Evolutionary conservation across 2,888 invertebrate genomes (phyloP).

Genomic region (Apamea epomidion): DNA sequence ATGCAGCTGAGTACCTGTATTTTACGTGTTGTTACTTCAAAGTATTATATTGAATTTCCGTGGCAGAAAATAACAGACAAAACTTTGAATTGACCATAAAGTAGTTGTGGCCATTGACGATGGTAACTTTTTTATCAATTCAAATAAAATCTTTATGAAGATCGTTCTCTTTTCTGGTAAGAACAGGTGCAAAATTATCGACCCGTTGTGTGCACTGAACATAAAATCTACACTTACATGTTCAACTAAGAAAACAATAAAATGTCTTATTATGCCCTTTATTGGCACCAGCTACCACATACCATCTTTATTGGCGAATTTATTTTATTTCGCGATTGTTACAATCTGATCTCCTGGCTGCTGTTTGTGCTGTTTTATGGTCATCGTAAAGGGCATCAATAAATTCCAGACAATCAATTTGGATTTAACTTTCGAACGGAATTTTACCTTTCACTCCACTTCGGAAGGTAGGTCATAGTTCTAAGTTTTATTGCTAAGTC

Average conservation of each 20-base stretch:
- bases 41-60: background rate
- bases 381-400: conserved; percentile 62
- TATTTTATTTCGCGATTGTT: conserved; percentile 63
- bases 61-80: background rate
- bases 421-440: conserved; percentile 46
- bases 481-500: conserved; percentile 24
- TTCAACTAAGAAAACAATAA: conserved; percentile 46
- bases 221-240: conserved; percentile 9
- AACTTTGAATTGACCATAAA: background rate
- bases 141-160: background rate
- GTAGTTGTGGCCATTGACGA: background rate
- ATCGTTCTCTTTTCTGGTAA: background rate
- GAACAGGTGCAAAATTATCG: background rate
- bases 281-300: conserved; percentile 48
- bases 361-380: conserved; percentile 56
- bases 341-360: conserved; percentile 53
- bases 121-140: background rate
- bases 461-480: conserved; percentile 27
- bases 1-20: too few relatives aligned
- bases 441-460: conserved; percentile 42
- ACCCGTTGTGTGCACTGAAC: background rate
- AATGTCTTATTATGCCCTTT: conserved; percentile 16
- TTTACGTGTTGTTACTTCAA: background rate
- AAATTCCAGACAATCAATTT: conserved; percentile 66
- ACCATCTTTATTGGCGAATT: conserved; percentile 57